These are phyloP conservation scores for Cydia fagiglandana DNA, from an alignment of 1,140 invertebrate genomes.

Conservation along the genomic window DNA sequence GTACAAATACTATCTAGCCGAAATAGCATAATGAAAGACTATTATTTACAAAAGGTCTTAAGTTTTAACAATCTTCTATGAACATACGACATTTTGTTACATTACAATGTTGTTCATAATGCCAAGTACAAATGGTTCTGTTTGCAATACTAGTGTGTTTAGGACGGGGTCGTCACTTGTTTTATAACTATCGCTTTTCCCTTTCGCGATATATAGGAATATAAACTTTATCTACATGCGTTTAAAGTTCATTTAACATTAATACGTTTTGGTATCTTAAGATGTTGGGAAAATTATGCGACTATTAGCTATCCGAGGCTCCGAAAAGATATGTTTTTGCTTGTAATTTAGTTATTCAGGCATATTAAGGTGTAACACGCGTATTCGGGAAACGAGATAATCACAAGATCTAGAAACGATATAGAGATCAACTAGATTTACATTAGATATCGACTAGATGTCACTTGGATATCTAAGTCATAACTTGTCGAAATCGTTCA, in stretches of 20 bases:
- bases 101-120: neutral
- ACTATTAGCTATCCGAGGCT: neutral
- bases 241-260: neutral
- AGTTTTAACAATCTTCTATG: no score
- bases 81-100: no score
- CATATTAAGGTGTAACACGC: neutral
- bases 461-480: no score
- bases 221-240: neutral
- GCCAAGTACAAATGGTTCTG: constrained; percentile 12
- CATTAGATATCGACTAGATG: no score
- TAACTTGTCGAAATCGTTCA: no score
- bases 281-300: neutral
- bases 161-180: neutral
- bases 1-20: no score
- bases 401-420: no score
- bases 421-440: no score
- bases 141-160: constrained; percentile 16
- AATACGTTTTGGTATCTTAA: neutral
- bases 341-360: neutral
- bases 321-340: neutral
- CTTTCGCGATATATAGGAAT: neutral
- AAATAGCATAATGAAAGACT: no score
- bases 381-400: no score
- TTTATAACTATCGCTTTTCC: neutral
- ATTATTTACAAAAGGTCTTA: no score